phyloP scores from a whole-genome alignment of 2,797 vertebrate genomes.

The Champsocephalus gunnari region DNA sequence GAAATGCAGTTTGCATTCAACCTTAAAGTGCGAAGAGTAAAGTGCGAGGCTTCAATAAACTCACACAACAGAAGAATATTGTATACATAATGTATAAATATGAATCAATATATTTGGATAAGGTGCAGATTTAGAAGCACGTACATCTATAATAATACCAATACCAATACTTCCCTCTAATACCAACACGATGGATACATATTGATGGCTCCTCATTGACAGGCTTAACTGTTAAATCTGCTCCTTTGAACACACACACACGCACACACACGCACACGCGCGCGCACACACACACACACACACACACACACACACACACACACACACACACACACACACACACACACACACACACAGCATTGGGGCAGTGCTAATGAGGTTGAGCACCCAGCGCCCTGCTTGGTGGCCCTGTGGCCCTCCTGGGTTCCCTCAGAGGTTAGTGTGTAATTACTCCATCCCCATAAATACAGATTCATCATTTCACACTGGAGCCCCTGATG shows the following conservation, averaged over 20 bases:
- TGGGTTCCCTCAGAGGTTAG: conserved; percentile 93
- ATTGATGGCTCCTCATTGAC: conserved; percentile 47
- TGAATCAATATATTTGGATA: too few species aligned
- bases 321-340: conserved; percentile 81
- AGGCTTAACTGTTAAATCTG: conserved; percentile 49
- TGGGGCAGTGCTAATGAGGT: conserved; percentile 94
- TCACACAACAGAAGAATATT: too few species aligned
- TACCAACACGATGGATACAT: background rate
- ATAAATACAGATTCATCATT: conserved; percentile 96
- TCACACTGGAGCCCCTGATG: conserved; percentile 91
- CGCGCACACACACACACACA: conserved; percentile 77
- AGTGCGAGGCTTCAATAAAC: too few species aligned
- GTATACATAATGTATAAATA: too few species aligned
- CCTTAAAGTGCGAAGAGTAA: too few species aligned
- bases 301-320: conserved; percentile 75
- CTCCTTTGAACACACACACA: conserved; percentile 53
- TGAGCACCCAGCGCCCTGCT: conserved; percentile 91
- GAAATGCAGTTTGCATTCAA: too few species aligned
- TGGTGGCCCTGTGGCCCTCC: conserved; percentile 91
- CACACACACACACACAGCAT: conserved; percentile 82
- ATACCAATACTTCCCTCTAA: too few species aligned
- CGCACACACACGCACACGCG: conserved; percentile 85
- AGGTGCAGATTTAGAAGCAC: too few species aligned
- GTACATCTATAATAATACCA: too few species aligned
- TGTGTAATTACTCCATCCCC: conserved; percentile 92